Conservation (phyloP, 2,888 invertebrate species). For the Cosmopolites sordidus region DNA sequence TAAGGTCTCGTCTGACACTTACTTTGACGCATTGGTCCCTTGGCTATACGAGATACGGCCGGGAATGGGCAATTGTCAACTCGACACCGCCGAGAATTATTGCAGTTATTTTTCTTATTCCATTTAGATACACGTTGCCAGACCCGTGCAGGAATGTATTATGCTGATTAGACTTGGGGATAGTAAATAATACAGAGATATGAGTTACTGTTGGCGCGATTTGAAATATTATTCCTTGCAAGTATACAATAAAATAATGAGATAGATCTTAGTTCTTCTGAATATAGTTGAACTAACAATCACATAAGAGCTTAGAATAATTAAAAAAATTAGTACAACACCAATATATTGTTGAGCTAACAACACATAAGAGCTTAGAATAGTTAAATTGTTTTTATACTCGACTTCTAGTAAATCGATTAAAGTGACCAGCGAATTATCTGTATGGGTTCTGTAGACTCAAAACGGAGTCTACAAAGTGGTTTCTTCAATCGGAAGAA, state of each 20-base stretch:
- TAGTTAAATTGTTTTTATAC: too few species aligned
- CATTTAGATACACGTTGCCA: constrained; percentile 37
- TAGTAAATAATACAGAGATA: constrained; percentile 30
- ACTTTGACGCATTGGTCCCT: constrained; percentile 45
- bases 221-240: constrained; percentile 15
- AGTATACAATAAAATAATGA: neutral
- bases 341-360: too few species aligned
- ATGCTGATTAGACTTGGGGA: constrained; percentile 43
- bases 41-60: constrained; percentile 36
- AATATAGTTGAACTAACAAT: too few species aligned
- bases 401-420: too few species aligned
- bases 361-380: too few species aligned
- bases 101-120: constrained; percentile 46
- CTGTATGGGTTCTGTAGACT: too few species aligned
- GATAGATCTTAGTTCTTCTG: neutral
- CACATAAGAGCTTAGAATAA: too few species aligned
- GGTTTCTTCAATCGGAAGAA: too few species aligned
- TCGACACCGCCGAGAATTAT: constrained; percentile 47
- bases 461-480: too few species aligned
- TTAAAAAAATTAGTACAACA: too few species aligned
- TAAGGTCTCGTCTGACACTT: constrained; percentile 35
- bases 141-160: constrained; percentile 38
- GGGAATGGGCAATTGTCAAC: constrained; percentile 47
- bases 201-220: constrained; percentile 13
- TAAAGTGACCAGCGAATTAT: too few species aligned